Evolutionary conservation across 2,888 invertebrate species (phyloP).

Genomic region (Patella ulyssiponensis): DNA sequence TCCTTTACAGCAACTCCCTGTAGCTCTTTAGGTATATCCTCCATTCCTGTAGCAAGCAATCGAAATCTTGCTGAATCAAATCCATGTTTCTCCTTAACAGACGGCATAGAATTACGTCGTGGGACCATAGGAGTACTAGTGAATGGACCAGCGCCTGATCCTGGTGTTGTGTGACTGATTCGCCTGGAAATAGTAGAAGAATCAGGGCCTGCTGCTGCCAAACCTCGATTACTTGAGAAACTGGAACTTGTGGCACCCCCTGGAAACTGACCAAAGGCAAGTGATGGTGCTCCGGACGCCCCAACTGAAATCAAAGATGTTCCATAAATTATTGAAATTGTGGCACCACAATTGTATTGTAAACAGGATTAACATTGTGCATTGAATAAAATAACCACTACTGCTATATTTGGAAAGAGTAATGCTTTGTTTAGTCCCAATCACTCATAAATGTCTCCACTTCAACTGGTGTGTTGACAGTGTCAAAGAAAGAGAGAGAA

Average conservation of each 20-base stretch:
- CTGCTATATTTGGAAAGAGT: too few relatives aligned
- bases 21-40: slow-evolving; percentile 74
- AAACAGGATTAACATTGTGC: too few relatives aligned
- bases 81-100: slow-evolving; percentile 4
- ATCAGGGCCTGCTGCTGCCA: background rate
- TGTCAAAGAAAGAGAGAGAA: too few relatives aligned
- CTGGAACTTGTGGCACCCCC: background rate
- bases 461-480: too few relatives aligned
- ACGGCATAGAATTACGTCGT: background rate
- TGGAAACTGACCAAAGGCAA: background rate
- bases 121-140: background rate
- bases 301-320: background rate
- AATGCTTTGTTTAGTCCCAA: too few relatives aligned
- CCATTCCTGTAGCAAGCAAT: background rate
- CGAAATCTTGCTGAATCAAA: slow-evolving; percentile 2
- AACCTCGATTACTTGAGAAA: background rate
- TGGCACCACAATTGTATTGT: too few relatives aligned
- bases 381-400: too few relatives aligned
- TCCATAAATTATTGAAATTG: too few relatives aligned
- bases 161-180: background rate
- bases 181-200: background rate
- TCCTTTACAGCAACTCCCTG: slow-evolving; percentile 82
- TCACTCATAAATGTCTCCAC: too few relatives aligned
- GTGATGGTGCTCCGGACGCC: background rate
- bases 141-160: slow-evolving; percentile 2